Evolutionary conservation across 1,140 invertebrate genomes (phyloP), one percentile per base, ranked within the genome.

Genomic region (Ceratosolen solmsi): DNA sequence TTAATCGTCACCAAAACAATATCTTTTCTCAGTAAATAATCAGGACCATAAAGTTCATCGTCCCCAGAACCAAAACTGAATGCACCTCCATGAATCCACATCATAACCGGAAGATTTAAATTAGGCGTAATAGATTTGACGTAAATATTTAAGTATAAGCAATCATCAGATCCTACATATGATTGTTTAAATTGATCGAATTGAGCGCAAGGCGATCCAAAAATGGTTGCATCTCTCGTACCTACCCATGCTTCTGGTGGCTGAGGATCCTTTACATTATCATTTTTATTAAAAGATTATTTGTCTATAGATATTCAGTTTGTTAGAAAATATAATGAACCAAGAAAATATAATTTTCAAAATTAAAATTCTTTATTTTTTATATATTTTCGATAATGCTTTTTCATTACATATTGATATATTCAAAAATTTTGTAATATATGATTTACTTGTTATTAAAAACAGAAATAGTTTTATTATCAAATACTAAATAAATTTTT

Each of bases 81-180:
- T 41, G 89, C 93, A 33, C 95, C 95, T 13, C 95, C 95, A 87
- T 95, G 94, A 36, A 96, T 93, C 86, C 91, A 96, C 2, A 96
- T 92, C 88, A 96, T 92, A 0, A 96, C 94, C 0, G 95, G 94
- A 22, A 75, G 20, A 2, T 4, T 82, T 11, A 2, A 54, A 4
- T n/a, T 7, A 5, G 33, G 15, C 20, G 84, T 83, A 68, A 89
- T 84, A 22, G 82, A 60, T 80, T 94, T 94, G 22, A 95, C 94
- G 87, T 95, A 96, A 1, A 98, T 94, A 88, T 97, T 97, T 22
- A 98, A 90, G 87, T 95, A 95, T 9, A 98, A 92, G 86, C 97
- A 98, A 87, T 98, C 96, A 91, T 96, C 95, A 76, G 82, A 82
- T 1, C 90, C 90, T 0, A 79, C 2, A 15, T 87, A 30, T 41